phyloP scores from a whole-genome alignment of 2,113 vertebrate species.

The Saccopteryx bilineata region DNA sequence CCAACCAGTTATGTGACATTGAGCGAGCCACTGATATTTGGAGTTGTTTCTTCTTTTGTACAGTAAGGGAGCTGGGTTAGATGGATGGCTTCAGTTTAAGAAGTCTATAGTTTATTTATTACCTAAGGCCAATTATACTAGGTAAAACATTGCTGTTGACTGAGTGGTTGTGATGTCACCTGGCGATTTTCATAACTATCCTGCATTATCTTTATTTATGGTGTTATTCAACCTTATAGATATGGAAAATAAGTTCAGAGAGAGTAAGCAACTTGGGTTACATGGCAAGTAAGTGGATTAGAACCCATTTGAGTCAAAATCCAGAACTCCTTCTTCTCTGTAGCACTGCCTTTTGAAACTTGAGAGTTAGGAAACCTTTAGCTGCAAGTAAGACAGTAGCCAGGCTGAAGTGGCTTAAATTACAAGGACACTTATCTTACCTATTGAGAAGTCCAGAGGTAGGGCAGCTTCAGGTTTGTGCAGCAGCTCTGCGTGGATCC shows the following conservation, averaged over 20 bases:
- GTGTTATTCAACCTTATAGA: not conserved
- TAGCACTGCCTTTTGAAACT: not conserved
- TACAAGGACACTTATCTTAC: not conserved
- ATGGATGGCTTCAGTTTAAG: not conserved
- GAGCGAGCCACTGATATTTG: constrained; percentile 1
- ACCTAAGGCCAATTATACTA: not conserved
- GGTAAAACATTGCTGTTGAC: not conserved
- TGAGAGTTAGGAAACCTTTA: not conserved
- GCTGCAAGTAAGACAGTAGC: not conserved
- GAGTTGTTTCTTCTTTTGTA: constrained; percentile 43
- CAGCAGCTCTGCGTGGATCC: not conserved
- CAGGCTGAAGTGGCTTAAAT: constrained; percentile 5
- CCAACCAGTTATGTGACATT: not conserved
- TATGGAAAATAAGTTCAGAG: not conserved
- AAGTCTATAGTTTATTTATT: constrained; percentile 25
- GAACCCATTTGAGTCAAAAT: not conserved
- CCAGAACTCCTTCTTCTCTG: not conserved
- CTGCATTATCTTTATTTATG: constrained; percentile 13
- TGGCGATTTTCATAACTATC: not conserved
- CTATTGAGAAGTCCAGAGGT: not conserved
- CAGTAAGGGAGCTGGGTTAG: not conserved
- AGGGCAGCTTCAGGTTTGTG: not conserved
- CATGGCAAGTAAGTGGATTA: not conserved
- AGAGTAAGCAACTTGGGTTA: constrained; percentile 38
- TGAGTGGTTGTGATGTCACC: not conserved